These are phyloP conservation scores for Chaitophorus viminalis DNA, from an alignment of 2,888 invertebrate genomes.

Conservation along the genomic window DNA sequence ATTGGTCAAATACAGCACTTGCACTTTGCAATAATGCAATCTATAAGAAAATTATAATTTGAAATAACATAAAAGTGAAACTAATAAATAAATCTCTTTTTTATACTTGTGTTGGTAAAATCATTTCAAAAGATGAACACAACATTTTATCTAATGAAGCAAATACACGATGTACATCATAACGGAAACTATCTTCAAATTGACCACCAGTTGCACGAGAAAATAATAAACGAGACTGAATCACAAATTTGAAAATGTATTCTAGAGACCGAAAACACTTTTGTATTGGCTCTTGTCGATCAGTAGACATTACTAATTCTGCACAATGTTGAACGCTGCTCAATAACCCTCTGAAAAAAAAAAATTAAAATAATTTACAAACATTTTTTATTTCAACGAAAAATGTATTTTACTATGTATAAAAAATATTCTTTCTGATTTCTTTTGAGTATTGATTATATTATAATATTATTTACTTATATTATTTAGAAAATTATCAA, in stretches of 20 bases:
- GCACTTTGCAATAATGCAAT: conserved; percentile 84
- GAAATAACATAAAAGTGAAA: not conserved
- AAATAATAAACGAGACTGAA: conserved; percentile 86
- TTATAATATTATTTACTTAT: not conserved
- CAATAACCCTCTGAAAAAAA: conserved; percentile 76
- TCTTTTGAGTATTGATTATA: not conserved
- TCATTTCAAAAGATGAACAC: conserved; percentile 76
- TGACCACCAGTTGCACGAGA: conserved; percentile 87
- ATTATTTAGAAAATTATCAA: not conserved
- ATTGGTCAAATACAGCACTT: conserved; percentile 84
- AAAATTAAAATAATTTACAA: not conserved
- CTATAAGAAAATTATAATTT: conserved; percentile 67
- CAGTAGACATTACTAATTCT: conserved; percentile 85
- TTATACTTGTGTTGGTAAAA: conserved; percentile 80
- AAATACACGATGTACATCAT: conserved; percentile 84
- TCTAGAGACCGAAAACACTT: conserved; percentile 91
- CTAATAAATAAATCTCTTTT: not conserved
- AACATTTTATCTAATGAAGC: conserved; percentile 82
- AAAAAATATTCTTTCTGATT: not conserved
- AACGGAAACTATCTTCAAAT: conserved; percentile 86
- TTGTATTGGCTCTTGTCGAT: conserved; percentile 88
- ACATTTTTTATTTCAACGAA: not conserved
- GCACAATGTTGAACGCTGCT: conserved; percentile 91
- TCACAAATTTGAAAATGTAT: conserved; percentile 91
- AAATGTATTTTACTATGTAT: not conserved